phyloP scores from a whole-genome alignment of 2,797 vertebrate species.

The Labeo calbasu region DNA sequence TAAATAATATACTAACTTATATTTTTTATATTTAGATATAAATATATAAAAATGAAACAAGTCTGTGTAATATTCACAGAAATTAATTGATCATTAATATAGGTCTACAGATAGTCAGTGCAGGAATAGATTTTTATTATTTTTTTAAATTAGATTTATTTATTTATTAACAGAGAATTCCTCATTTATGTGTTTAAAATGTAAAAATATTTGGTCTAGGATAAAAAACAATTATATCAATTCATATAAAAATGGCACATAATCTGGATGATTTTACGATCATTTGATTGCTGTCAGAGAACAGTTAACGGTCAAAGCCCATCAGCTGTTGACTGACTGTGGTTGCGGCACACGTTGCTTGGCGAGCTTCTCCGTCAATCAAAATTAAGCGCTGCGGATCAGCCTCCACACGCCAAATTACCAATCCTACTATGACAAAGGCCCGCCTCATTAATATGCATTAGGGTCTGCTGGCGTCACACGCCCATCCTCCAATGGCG shows the following conservation, averaged over 20 bases:
- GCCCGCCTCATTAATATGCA: background rate
- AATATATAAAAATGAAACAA: too few species aligned
- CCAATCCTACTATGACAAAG: conserved; percentile 28
- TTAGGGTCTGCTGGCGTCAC: background rate
- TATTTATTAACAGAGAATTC: background rate
- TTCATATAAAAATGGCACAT: too few species aligned
- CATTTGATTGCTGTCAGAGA: background rate
- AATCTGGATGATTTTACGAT: background rate
- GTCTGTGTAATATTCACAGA: too few species aligned
- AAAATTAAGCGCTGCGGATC: conserved; percentile 52
- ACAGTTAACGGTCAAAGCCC: conserved; percentile 43
- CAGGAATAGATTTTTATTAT: too few species aligned
- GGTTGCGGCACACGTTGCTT: conserved; percentile 58
- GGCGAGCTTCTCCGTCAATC: conserved; percentile 68
- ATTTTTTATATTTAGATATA: too few species aligned
- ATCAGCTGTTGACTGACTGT: conserved; percentile 16
- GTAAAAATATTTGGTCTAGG: background rate
- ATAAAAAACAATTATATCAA: background rate
- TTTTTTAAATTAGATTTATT: background rate
- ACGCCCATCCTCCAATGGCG: background rate
- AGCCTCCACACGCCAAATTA: conserved; percentile 21
- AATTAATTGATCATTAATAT: too few species aligned
- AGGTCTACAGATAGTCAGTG: too few species aligned
- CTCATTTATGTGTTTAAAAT: background rate
- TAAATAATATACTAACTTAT: too few species aligned